These are phyloP conservation scores for Schlechtendalia chinensis DNA, from an alignment of 1,140 invertebrate genomes.

Conservation along the genomic window DNA sequence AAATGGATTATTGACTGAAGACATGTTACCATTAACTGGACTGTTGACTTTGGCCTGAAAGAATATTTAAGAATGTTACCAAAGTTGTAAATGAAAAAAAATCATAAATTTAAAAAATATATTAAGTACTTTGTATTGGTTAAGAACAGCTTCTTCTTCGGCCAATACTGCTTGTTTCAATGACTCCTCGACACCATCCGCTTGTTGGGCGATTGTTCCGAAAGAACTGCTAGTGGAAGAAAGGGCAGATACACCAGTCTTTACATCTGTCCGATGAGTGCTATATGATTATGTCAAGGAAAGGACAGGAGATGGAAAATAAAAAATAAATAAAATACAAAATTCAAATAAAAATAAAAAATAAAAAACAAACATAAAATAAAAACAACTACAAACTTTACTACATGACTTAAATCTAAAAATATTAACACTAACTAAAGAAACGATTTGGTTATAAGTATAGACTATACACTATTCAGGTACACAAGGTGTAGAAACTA, in stretches of 20 bases:
- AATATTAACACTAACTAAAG: background rate
- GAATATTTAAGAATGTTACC: background rate
- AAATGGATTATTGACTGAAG: slow-evolving; percentile 70
- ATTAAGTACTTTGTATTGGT: slow-evolving; percentile 82
- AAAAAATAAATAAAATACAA: slow-evolving; percentile 51
- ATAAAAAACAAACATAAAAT: slow-evolving; percentile 27
- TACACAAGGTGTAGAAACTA: background rate
- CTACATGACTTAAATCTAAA: slow-evolving; percentile 17
- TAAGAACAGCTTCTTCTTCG: slow-evolving; percentile 92
- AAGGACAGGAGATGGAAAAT: slow-evolving; percentile 50
- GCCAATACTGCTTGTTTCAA: slow-evolving; percentile 83
- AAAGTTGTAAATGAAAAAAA: background rate
- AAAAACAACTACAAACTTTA: slow-evolving; percentile 24
- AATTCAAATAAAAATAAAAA: slow-evolving; percentile 25
- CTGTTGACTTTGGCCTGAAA: slow-evolving; percentile 75
- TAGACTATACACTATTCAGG: background rate
- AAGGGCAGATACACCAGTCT: slow-evolving; percentile 83
- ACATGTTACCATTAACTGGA: slow-evolving; percentile 62
- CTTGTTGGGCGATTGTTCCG: slow-evolving; percentile 69
- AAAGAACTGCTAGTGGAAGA: slow-evolving; percentile 84
- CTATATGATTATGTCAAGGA: slow-evolving; percentile 52
- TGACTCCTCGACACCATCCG: slow-evolving; percentile 77
- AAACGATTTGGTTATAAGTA: background rate
- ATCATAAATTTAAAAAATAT: background rate
- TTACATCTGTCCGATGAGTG: slow-evolving; percentile 83